Evolutionary conservation across 1,140 invertebrate species (phyloP).

Genomic region (Zaprionus ornatus): DNA sequence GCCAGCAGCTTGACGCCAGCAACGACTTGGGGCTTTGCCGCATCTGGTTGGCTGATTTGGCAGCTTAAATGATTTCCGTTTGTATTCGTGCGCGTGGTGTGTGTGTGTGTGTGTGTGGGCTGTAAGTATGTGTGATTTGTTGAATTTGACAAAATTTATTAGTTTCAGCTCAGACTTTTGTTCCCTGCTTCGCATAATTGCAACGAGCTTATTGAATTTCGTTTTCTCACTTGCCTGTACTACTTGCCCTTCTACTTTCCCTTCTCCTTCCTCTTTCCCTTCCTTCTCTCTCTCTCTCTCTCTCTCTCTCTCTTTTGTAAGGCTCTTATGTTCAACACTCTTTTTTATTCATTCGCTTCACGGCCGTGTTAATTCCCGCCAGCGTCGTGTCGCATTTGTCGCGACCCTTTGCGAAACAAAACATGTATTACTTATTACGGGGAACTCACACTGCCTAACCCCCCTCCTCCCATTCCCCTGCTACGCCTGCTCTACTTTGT

Average conservation of each 20-base stretch:
- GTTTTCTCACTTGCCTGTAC: neutral
- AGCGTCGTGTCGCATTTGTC: conserved; percentile 19
- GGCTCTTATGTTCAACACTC: conserved; percentile 30
- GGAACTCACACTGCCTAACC: neutral
- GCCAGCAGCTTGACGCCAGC: conserved; percentile 38
- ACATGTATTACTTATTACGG: conserved; percentile 50
- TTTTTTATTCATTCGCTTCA: conserved; percentile 19
- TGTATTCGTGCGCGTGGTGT: conserved; percentile 7
- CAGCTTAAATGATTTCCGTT: conserved; percentile 81
- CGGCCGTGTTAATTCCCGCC: conserved; percentile 30
- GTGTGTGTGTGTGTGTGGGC: conserved; percentile 11
- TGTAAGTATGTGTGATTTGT: conserved; percentile 62
- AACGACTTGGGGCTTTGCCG: conserved; percentile 21
- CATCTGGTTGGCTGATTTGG: conserved; percentile 73
- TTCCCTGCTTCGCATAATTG: conserved; percentile 4
- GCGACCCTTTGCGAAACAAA: conserved; percentile 34
- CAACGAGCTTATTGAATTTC: neutral
- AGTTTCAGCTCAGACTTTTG: conserved; percentile 67
- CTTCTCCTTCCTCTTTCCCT: no score
- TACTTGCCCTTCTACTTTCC: neutral
- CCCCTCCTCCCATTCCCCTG: neutral
- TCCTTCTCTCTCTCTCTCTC: neutral
- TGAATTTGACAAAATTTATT: conserved; percentile 80
- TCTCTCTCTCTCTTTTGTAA: conserved; percentile 1
- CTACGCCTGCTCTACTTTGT: conserved; percentile 40